Evolutionary conservation across 2,797 vertebrate species (phyloP).

Genomic region (Gymnothorax reevesii): DNA sequence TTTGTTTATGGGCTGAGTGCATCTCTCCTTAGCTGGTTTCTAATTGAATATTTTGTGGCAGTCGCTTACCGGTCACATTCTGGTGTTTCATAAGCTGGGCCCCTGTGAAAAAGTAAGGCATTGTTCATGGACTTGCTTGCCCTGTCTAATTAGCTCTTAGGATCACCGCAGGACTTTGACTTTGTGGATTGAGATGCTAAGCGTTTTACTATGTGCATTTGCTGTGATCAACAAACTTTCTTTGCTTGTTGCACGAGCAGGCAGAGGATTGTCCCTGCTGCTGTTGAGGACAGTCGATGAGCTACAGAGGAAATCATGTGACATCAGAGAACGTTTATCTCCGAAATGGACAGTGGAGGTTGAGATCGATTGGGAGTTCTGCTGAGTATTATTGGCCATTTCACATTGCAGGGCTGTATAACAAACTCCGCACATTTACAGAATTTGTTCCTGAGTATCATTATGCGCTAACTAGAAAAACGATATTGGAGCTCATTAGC

Average conservation of each 20-base stretch:
- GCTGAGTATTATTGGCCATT: no score
- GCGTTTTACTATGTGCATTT: neutral
- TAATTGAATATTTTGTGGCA: neutral
- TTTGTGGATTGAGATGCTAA: neutral
- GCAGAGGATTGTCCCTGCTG: neutral
- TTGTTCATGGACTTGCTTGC: neutral
- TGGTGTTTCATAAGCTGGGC: neutral
- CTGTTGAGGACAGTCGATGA: neutral
- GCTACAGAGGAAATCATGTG: no score
- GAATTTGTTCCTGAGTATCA: no score
- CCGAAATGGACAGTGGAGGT: no score
- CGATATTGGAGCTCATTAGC: no score
- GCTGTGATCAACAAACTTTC: neutral
- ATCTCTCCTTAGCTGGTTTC: neutral
- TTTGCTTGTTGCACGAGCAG: no score
- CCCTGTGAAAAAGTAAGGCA: neutral
- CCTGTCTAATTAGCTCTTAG: neutral
- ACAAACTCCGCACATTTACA: no score
- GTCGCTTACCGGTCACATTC: neutral
- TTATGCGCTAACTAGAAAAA: no score
- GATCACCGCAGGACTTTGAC: neutral
- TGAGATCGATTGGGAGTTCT: no score
- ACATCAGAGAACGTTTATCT: no score
- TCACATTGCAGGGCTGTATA: no score
- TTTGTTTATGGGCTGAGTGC: no score